Conservation (phyloP, 2,797 vertebrate genomes). For the Lepilemur septentrionalis region DNA sequence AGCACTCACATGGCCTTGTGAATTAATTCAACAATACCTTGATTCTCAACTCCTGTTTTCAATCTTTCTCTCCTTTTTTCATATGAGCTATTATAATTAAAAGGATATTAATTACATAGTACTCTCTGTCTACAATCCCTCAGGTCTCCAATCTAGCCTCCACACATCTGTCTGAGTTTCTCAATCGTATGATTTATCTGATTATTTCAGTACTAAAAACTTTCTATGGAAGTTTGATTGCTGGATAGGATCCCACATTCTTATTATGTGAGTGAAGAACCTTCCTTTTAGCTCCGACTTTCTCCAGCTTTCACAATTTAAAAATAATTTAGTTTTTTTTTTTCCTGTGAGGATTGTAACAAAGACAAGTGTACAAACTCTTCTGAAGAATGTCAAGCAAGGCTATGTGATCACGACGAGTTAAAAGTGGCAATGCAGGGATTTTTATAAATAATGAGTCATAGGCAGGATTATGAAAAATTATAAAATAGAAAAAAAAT, state of each 20-base stretch:
- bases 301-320: background rate
- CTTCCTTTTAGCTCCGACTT: background rate
- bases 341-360: background rate
- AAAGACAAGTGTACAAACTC: background rate
- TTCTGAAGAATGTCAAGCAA: background rate
- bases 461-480: background rate
- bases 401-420: background rate
- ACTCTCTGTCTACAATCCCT: background rate
- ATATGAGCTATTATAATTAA: background rate
- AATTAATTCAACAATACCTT: background rate
- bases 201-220: background rate
- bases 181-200: background rate
- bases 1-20: background rate
- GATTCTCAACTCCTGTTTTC: background rate
- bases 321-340: background rate
- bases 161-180: background rate
- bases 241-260: background rate
- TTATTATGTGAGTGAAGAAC: background rate
- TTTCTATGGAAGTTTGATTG: background rate
- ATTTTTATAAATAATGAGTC: background rate
- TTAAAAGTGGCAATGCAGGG: background rate
- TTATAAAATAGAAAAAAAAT: background rate
- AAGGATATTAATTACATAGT: background rate
- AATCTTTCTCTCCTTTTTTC: background rate
- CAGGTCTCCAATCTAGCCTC: background rate